Percentiles rank a stretch among this genome's conserved stretches.
Evolutionary conservation across 2,888 invertebrate species (phyloP).

Genomic region (Meta bourneti): DNA sequence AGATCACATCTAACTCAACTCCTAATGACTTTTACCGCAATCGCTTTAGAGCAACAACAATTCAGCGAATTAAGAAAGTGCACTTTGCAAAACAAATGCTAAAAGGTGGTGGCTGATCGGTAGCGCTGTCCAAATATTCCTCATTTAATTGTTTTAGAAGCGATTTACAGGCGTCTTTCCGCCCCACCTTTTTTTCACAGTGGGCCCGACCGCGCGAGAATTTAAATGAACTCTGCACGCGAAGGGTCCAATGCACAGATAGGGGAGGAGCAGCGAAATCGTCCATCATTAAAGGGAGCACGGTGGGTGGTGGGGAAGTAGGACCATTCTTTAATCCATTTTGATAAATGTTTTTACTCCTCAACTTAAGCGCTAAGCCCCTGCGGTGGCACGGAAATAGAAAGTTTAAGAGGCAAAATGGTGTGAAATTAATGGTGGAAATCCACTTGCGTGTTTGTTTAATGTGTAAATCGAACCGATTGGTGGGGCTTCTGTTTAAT

Average conservation of each 20-base stretch:
- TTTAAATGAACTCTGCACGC: constrained; percentile 36
- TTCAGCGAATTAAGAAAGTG: background rate
- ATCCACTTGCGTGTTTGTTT: background rate
- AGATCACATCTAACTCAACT: constrained; percentile 20
- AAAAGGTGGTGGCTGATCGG: background rate
- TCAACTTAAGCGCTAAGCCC: background rate
- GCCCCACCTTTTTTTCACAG: constrained; percentile 4
- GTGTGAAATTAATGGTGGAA: background rate
- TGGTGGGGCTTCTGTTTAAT: background rate
- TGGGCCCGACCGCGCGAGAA: background rate
- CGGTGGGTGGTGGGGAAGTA: background rate
- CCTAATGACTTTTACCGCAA: constrained; percentile 31
- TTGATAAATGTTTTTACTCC: constrained; percentile 47
- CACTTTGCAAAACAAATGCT: background rate
- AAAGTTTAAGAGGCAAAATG: background rate
- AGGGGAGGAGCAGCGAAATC: constrained; percentile 20
- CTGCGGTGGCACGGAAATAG: constrained; percentile 31
- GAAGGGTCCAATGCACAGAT: constrained; percentile 5
- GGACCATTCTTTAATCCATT: constrained; percentile 31
- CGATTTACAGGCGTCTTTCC: constrained; percentile 8
- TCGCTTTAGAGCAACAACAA: constrained; percentile 37
- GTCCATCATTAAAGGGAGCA: constrained; percentile 6
- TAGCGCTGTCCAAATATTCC: background rate
- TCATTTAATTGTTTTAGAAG: constrained; percentile 25
- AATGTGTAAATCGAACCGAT: background rate